Evolutionary conservation across 1,140 invertebrate genomes (phyloP).

Genomic region (Harlomillsia oculata): DNA sequence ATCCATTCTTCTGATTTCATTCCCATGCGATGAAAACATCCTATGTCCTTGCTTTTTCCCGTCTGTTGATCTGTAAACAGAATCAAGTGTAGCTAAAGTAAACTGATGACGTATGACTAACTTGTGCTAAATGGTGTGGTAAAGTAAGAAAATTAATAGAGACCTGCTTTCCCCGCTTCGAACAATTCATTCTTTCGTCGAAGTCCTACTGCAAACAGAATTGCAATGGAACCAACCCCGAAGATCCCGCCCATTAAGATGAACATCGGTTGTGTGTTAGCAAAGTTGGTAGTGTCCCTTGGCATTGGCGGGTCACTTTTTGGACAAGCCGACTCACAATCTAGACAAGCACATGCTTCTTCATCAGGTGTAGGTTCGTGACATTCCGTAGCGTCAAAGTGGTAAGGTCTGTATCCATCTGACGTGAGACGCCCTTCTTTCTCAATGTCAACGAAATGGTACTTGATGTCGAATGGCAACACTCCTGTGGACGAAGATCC

Average conservation of each 20-base stretch:
- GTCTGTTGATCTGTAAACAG: conserved; percentile 50
- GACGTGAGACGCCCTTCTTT: conserved; percentile 37
- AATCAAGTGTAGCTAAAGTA: no score
- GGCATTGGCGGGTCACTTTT: conserved; percentile 43
- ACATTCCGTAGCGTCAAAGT: conserved; percentile 8
- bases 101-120: no score
- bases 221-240: conserved; percentile 37
- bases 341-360: conserved; percentile 63
- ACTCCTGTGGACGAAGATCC: conserved; percentile 37
- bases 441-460: conserved; percentile 13
- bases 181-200: conserved; percentile 13
- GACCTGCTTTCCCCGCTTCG: no score
- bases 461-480: conserved; percentile 44
- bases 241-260: conserved; percentile 40
- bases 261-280: conserved; percentile 39
- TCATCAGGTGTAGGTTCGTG: conserved; percentile 33
- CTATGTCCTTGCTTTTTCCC: background rate
- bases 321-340: conserved; percentile 58
- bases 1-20: conserved; percentile 64
- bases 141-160: no score
- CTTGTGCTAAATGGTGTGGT: no score
- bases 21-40: conserved; percentile 61
- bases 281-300: conserved; percentile 37
- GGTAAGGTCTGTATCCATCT: conserved; percentile 31
- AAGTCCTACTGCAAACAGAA: conserved; percentile 19